These are phyloP conservation scores for Diadegma fenestrale DNA, from an alignment of 2,888 invertebrate genomes.

Conservation along the genomic window DNA sequence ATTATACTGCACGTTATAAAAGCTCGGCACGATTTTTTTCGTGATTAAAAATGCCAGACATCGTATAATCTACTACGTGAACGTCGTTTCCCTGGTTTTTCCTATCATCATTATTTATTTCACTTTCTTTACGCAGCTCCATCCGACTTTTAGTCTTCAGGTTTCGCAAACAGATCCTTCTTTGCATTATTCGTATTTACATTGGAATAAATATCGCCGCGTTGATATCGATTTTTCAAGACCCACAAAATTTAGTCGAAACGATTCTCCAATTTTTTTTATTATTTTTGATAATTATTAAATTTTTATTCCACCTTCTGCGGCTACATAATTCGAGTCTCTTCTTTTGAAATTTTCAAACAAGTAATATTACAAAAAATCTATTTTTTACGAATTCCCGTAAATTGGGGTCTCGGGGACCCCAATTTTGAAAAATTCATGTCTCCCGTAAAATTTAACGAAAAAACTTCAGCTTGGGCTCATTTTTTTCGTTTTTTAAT, in stretches of 20 bases:
- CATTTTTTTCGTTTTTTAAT: no score
- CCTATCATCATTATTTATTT: constrained; percentile 7
- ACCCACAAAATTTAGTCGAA: neutral
- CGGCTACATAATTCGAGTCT: neutral
- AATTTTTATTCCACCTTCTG: neutral
- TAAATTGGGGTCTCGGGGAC: no score
- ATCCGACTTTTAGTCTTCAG: neutral
- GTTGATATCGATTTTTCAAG: neutral
- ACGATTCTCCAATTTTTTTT: neutral
- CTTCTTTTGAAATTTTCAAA: neutral
- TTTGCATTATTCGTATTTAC: neutral
- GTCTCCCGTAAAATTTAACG: no score
- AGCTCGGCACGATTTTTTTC: constrained; percentile 55
- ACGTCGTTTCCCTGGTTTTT: constrained; percentile 27
- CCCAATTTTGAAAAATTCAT: no score
- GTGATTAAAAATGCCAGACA: constrained; percentile 52
- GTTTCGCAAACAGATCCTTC: neutral
- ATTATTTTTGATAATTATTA: neutral
- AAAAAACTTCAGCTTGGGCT: no score
- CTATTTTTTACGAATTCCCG: no score
- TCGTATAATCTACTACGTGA: constrained; percentile 34
- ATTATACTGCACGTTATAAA: constrained; percentile 54
- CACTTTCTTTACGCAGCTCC: neutral
- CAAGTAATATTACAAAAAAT: neutral
- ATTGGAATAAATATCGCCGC: neutral